Percentiles rank a stretch among this genome's conserved stretches.
phyloP scores from a whole-genome alignment of 2,113 vertebrate genomes.

The Gambusia affinis region DNA sequence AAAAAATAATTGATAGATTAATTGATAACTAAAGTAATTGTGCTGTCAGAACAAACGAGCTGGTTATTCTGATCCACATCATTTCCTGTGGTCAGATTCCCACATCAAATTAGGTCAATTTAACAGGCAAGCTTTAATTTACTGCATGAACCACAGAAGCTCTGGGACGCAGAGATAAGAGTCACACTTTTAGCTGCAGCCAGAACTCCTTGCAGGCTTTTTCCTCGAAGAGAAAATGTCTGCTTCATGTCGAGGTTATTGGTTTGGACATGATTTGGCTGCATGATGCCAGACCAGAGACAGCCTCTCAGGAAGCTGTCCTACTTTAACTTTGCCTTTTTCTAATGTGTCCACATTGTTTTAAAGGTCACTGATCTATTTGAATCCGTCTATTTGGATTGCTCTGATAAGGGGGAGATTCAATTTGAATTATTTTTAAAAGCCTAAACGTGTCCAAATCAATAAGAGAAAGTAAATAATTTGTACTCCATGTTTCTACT shows the following conservation, averaged over 20 bases:
- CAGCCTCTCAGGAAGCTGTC: neutral
- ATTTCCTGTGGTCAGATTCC: neutral
- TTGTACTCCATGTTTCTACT: no score
- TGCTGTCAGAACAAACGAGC: conserved; percentile 4
- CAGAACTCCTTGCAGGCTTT: neutral
- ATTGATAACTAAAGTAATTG: no score
- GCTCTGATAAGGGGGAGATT: no score
- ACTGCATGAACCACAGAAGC: neutral
- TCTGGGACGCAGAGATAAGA: neutral
- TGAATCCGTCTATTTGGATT: neutral
- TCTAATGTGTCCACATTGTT: neutral
- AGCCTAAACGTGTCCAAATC: no score
- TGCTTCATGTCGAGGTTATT: conserved; percentile 1
- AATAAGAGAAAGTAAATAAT: no score
- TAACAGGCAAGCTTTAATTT: neutral
- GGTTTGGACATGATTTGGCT: neutral
- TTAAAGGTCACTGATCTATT: no score
- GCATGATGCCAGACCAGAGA: neutral
- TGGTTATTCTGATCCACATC: neutral
- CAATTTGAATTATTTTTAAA: no score
- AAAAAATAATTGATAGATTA: no score
- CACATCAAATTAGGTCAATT: neutral
- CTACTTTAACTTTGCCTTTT: neutral
- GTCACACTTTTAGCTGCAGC: neutral
- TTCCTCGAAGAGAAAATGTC: neutral